Base-by-base conservation (phyloP, 1,140 invertebrate genomes). In the Philaenus spumarius region DNA sequence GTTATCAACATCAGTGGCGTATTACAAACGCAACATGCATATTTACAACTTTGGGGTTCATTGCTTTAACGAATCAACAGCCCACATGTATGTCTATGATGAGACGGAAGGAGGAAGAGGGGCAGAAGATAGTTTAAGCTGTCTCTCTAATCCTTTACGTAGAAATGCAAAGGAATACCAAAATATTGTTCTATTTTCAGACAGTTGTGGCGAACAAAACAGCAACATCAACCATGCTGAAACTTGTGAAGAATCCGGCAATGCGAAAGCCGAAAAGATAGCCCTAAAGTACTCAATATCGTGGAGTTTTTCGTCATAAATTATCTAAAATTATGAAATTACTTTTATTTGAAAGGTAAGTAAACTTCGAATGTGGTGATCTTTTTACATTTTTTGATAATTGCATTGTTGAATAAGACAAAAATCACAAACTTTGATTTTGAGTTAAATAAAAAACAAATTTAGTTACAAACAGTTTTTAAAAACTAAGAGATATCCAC, bases 221-320 rank as follows among this genome's bases (percentile, higher is more conserved):
- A 55, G 63, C n/a, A 66, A 66, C 54, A 63, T 63, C 55, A 63
- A 66, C 53, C 47, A 59, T 56, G 46, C 52, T 66, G 58, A 65
- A 64, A 62, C 58, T 63, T 63, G 50, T 47, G 39, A 58, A 65
- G 43, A 58, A 52, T 35, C 59, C 26, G n/a, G n/a, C n/a, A n/a
- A n/a, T n/a, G n/a, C n/a, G n/a, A n/a, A n/a, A n/a, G n/a, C n/a
- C n/a, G n/a, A n/a, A n/a, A n/a, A n/a, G n/a, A n/a, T n/a, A n/a
- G n/a, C n/a, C n/a, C n/a, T n/a, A n/a, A n/a, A n/a, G n/a, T n/a
- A n/a, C n/a, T n/a, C n/a, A n/a, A n/a, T n/a, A n/a, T n/a, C n/a
- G n/a, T n/a, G n/a, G n/a, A n/a, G n/a, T n/a, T n/a, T n/a, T n/a
- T n/a, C n/a, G n/a, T n/a, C n/a, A n/a, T n/a, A n/a, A n/a, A n/a